phyloP scores from a whole-genome alignment of 2,888 invertebrate genomes.

The Biston betularia region DNA sequence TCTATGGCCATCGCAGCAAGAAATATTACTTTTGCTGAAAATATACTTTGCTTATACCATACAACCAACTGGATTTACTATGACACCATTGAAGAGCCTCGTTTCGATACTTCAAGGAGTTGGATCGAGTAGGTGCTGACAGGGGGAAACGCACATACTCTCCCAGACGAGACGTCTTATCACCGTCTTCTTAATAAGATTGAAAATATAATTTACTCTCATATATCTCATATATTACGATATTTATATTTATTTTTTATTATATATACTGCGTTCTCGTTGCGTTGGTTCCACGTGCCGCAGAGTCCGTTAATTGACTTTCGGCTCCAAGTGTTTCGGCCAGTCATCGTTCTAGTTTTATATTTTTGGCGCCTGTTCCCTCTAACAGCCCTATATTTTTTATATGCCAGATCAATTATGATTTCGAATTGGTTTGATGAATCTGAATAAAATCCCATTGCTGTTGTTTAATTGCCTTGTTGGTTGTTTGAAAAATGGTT shows the following conservation, averaged over 20 bases:
- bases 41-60: too few species aligned
- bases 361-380: constrained; percentile 83
- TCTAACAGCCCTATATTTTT: constrained; percentile 83
- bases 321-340: constrained; percentile 77
- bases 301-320: constrained; percentile 78
- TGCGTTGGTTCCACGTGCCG: constrained; percentile 70
- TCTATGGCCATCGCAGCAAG: too few species aligned
- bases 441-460: constrained; percentile 85
- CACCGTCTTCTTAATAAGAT: too few species aligned
- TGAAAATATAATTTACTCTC: too few species aligned
- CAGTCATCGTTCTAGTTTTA: constrained; percentile 84
- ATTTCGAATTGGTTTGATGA: constrained; percentile 85
- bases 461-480: constrained; percentile 83
- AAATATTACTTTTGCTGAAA: too few species aligned
- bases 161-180: too few species aligned
- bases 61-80: too few species aligned
- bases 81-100: too few species aligned
- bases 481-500: constrained; percentile 80
- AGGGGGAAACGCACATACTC: too few species aligned
- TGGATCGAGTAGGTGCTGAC: too few species aligned
- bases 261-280: constrained; percentile 47
- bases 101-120: too few species aligned
- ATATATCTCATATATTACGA: too few species aligned
- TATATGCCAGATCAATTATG: constrained; percentile 84
- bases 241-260: not conserved